These are phyloP conservation scores for Notodonta dromedarius DNA, from an alignment of 2,888 invertebrate species.

Conservation along the genomic window DNA sequence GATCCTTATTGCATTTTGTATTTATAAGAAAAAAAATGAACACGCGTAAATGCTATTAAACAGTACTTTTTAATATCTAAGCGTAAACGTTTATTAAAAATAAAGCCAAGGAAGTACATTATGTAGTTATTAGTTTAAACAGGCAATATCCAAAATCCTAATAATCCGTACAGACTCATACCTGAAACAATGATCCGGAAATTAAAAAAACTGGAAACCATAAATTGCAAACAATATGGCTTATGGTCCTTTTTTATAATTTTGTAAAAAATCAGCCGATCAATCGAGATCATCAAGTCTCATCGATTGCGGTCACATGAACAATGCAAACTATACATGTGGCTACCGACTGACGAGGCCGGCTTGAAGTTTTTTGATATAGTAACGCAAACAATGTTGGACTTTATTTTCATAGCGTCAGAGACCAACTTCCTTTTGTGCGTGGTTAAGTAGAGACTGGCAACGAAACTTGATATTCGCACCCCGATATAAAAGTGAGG, in stretches of 20 bases:
- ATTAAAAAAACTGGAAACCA: slow-evolving; percentile 67
- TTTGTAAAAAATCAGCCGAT: slow-evolving; percentile 57
- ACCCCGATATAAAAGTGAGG: slow-evolving; percentile 77
- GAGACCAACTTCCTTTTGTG: slow-evolving; percentile 24
- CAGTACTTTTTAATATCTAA: too few species aligned
- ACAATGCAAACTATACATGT: slow-evolving; percentile 77
- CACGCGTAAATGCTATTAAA: too few species aligned
- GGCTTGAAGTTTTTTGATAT: slow-evolving; percentile 45
- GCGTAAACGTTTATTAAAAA: too few species aligned
- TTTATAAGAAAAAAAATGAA: background rate
- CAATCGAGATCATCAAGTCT: slow-evolving; percentile 69
- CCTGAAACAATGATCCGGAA: slow-evolving; percentile 57
- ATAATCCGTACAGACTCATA: background rate
- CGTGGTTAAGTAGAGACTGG: slow-evolving; percentile 33
- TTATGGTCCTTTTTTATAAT: slow-evolving; percentile 56
- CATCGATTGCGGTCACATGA: slow-evolving; percentile 71
- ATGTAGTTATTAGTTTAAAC: too few species aligned
- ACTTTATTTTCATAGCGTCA: slow-evolving; percentile 31
- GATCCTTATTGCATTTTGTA: slow-evolving; percentile 47
- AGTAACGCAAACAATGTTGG: slow-evolving; percentile 30
- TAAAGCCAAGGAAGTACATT: too few species aligned
- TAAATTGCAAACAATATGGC: slow-evolving; percentile 74
- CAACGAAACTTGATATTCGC: slow-evolving; percentile 79
- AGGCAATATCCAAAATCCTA: background rate
- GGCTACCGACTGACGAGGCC: slow-evolving; percentile 76